phyloP scores from a whole-genome alignment of 2,113 vertebrate species.

The Propithecus coquereli region DNA sequence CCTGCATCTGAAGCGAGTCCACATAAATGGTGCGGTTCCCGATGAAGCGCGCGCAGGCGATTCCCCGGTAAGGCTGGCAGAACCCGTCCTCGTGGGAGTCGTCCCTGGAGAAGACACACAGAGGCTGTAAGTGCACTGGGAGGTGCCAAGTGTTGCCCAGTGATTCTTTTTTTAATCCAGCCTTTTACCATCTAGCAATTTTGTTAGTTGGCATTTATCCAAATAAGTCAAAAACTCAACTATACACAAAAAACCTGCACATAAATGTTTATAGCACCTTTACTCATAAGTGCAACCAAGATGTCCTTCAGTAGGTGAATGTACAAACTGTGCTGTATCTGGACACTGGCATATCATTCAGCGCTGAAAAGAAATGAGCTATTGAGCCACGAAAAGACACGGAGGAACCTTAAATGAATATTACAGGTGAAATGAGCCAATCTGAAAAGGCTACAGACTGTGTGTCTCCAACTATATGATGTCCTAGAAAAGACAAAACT shows the following conservation, averaged over 20 bases:
- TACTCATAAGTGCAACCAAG: neutral
- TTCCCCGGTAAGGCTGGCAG: constrained; percentile 96
- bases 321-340: neutral
- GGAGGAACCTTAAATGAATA: neutral
- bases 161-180: neutral
- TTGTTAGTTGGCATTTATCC: neutral
- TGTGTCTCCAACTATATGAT: neutral
- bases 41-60: constrained; percentile 97
- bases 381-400: neutral
- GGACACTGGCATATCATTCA: neutral
- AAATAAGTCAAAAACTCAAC: neutral
- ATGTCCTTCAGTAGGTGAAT: neutral
- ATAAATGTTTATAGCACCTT: too few relatives aligned
- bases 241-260: too few relatives aligned
- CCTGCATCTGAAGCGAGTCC: constrained; percentile 98
- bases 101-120: constrained; percentile 78
- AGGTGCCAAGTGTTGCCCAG: neutral
- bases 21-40: constrained; percentile 98
- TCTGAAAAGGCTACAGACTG: neutral
- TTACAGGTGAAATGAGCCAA: neutral
- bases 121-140: constrained; percentile 8
- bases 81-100: constrained; percentile 93
- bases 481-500: neutral
- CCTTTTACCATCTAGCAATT: neutral
- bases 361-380: neutral